Evolutionary conservation across 2,797 vertebrate genomes (phyloP).

Genomic region (Hirundo rustica): DNA sequence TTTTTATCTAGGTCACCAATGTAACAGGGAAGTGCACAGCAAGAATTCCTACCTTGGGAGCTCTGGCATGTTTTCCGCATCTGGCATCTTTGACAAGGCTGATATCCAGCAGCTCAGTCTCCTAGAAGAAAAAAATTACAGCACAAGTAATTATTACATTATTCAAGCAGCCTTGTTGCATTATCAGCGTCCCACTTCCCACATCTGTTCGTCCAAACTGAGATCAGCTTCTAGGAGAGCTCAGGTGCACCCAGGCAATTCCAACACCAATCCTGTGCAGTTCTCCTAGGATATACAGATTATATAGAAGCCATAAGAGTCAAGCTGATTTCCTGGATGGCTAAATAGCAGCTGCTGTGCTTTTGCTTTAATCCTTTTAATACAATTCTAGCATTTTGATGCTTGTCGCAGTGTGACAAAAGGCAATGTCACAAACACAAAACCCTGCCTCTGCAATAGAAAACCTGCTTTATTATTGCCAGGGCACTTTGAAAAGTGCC

Average conservation of each 20-base stretch:
- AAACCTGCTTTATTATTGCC: neutral
- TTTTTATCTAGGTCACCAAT: neutral
- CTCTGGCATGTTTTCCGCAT: slow-evolving; percentile 80
- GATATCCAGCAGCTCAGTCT: slow-evolving; percentile 82
- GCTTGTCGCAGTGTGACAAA: neutral
- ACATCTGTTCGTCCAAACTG: neutral
- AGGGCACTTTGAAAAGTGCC: neutral
- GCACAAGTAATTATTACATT: neutral
- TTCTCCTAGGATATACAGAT: neutral
- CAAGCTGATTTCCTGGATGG: neutral
- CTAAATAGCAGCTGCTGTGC: neutral
- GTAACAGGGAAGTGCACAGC: neutral
- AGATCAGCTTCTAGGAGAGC: neutral
- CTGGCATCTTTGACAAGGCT: slow-evolving; percentile 83
- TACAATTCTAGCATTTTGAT: neutral
- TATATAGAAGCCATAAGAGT: neutral
- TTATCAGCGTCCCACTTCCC: neutral
- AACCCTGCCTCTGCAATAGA: neutral
- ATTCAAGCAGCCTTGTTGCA: neutral
- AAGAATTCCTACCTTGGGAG: slow-evolving; percentile 79
- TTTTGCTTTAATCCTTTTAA: neutral
- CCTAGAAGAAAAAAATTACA: slow-evolving; percentile 70
- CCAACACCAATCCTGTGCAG: neutral
- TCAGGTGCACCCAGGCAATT: neutral
- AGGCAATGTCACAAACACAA: neutral